A percentile compares a stretch with the other conserved stretches of the same genome.
Evolutionary conservation across 2,797 vertebrate genomes (phyloP).

Genomic region (Syngnathus rostellatus): DNA sequence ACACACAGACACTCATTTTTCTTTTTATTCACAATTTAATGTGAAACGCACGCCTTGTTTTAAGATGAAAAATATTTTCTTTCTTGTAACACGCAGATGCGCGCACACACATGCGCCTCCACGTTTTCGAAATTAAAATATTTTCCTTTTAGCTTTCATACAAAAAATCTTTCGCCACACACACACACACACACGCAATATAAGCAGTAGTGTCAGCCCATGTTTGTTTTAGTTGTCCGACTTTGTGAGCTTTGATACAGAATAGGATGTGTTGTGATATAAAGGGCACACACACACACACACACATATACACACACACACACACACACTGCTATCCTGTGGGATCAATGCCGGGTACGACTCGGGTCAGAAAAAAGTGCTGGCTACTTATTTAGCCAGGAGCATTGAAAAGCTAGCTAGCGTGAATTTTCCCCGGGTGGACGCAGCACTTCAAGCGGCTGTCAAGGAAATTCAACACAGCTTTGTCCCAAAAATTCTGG

Average conservation of each 20-base stretch:
- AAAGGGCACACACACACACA: slow-evolving; percentile 22
- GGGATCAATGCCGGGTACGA: too few relatives aligned
- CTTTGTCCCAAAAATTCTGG: background rate
- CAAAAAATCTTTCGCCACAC: slow-evolving; percentile 31
- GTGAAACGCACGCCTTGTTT: too few relatives aligned
- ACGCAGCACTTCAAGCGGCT: background rate
- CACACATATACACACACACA: slow-evolving; percentile 13
- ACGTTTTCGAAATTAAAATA: slow-evolving; percentile 41
- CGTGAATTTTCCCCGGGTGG: background rate
- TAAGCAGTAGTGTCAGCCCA: slow-evolving; percentile 24
- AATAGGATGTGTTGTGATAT: slow-evolving; percentile 46
- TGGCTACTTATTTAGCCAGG: background rate
- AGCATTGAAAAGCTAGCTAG: background rate
- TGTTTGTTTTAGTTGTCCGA: slow-evolving; percentile 51
- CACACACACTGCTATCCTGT: background rate
- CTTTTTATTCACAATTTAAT: too few relatives aligned
- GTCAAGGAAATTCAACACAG: too few relatives aligned
- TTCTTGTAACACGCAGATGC: background rate
- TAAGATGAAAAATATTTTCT: too few relatives aligned
- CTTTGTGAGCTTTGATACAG: slow-evolving; percentile 48
- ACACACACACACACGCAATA: slow-evolving; percentile 5
- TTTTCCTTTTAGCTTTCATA: slow-evolving; percentile 42
- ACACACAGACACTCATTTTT: too few relatives aligned
- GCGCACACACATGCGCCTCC: background rate
- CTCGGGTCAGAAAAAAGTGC: too few relatives aligned